Evolutionary conservation across 2,797 vertebrate genomes (phyloP).

Genomic region (Masticophis lateralis): DNA sequence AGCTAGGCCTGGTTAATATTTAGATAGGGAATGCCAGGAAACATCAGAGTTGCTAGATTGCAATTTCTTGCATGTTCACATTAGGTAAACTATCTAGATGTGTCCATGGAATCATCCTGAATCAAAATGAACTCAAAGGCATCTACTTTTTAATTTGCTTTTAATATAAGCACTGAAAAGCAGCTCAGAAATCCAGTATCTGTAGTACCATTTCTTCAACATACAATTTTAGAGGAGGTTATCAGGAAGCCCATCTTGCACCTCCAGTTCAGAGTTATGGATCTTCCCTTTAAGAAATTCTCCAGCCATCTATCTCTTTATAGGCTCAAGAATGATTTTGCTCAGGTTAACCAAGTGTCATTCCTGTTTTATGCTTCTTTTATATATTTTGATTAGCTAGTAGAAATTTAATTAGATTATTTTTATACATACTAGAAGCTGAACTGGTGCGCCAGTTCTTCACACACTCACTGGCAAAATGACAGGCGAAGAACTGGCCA

Average conservation of each 20-base stretch:
- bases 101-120: not conserved
- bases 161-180: not conserved
- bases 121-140: not conserved
- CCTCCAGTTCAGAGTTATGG: not conserved
- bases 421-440: not conserved
- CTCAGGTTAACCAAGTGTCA: not conserved
- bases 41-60: not conserved
- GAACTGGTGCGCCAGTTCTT: not conserved
- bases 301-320: not conserved
- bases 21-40: not conserved
- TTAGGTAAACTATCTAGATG: not conserved
- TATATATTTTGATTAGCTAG: not conserved
- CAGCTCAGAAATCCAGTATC: not conserved
- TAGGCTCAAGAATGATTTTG: not conserved
- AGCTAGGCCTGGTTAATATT: not conserved
- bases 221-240: not conserved
- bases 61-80: not conserved
- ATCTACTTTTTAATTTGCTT: not conserved
- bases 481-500: not conserved
- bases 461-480: not conserved
- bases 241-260: not conserved
- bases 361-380: not conserved
- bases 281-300: not conserved
- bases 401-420: not conserved
- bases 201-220: not conserved